phyloP scores from a whole-genome alignment of 2,888 invertebrate genomes.

The Scaptomyza reducta region DNA sequence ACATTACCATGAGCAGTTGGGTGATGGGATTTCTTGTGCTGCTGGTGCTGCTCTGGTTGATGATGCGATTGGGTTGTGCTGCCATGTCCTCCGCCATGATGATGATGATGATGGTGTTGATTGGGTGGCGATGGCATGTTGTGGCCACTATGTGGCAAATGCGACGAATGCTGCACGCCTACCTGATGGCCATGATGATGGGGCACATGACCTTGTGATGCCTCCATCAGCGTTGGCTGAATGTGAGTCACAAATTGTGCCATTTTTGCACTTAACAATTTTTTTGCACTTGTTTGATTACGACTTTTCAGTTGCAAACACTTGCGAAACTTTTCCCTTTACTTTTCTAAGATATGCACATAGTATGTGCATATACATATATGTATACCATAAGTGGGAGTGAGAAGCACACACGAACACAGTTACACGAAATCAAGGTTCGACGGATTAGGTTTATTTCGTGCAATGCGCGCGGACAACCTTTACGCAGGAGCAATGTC shows the following conservation, averaged over 20 bases:
- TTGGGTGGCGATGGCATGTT: constrained; percentile 84
- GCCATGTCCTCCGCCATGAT: constrained; percentile 51
- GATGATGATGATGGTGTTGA: constrained; percentile 79
- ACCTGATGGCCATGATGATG: constrained; percentile 85
- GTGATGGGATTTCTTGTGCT: constrained; percentile 53
- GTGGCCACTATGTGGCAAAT: constrained; percentile 84
- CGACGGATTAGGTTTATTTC: constrained; percentile 34
- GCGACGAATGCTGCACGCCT: constrained; percentile 83
- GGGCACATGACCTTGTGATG: constrained; percentile 86
- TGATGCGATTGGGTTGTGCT: constrained; percentile 42
- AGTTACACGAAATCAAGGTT: constrained; percentile 33
- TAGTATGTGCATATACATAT: constrained; percentile 30
- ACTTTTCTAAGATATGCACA: constrained; percentile 14
- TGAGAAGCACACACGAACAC: constrained; percentile 38
- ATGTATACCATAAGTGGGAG: constrained; percentile 61
- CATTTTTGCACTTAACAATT: constrained; percentile 80
- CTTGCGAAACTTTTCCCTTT: constrained; percentile 54
- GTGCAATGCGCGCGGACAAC: constrained; percentile 75
- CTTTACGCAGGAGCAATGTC: constrained; percentile 83
- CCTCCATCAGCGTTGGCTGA: constrained; percentile 86
- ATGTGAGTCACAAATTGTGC: constrained; percentile 87
- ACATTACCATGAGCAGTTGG: constrained; percentile 64
- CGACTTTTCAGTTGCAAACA: constrained; percentile 28
- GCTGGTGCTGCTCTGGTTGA: constrained; percentile 39
- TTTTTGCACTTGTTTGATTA: constrained; percentile 38